A percentile compares a stretch with the other conserved stretches of the same genome.
These are phyloP conservation scores for Brachystomella parvula DNA, from an alignment of 1,140 invertebrate species.

Conservation along the genomic window DNA sequence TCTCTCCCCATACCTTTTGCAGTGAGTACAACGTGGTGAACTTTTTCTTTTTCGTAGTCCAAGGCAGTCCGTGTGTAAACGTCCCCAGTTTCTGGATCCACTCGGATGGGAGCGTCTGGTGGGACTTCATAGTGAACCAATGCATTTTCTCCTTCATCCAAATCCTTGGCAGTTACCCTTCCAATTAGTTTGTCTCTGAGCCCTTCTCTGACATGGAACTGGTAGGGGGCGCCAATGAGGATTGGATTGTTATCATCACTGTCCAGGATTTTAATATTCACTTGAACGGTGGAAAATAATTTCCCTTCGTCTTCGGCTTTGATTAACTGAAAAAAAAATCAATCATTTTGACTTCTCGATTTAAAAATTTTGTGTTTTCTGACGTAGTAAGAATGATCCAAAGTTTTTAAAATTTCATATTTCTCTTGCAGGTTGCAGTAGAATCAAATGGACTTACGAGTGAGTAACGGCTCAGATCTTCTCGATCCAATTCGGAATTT, in stretches of 20 bases:
- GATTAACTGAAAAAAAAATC: constrained; percentile 41
- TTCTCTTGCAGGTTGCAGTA: no score
- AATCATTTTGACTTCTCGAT: not conserved
- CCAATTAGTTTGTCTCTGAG: constrained; percentile 59
- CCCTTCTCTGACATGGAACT: constrained; percentile 75
- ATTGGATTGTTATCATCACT: constrained; percentile 68
- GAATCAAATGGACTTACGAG: constrained; percentile 51
- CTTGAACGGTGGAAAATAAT: constrained; percentile 66
- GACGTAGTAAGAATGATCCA: no score
- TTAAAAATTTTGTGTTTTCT: no score
- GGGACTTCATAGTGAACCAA: constrained; percentile 58
- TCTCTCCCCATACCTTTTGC: constrained; percentile 79
- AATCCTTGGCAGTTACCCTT: constrained; percentile 69
- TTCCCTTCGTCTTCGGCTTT: constrained; percentile 78
- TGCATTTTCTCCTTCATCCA: constrained; percentile 62
- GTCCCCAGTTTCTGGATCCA: constrained; percentile 69
- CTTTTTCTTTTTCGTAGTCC: constrained; percentile 73
- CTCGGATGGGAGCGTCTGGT: constrained; percentile 63
- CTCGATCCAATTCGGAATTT: constrained; percentile 71
- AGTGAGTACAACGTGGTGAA: constrained; percentile 62
- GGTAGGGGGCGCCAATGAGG: constrained; percentile 46
- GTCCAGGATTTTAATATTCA: constrained; percentile 80
- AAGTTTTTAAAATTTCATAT: no score
- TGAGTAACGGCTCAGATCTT: constrained; percentile 75
- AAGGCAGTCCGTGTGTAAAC: constrained; percentile 65